Base-by-base conservation (phyloP, 2,113 vertebrate species). In the Indri indri region DNA sequence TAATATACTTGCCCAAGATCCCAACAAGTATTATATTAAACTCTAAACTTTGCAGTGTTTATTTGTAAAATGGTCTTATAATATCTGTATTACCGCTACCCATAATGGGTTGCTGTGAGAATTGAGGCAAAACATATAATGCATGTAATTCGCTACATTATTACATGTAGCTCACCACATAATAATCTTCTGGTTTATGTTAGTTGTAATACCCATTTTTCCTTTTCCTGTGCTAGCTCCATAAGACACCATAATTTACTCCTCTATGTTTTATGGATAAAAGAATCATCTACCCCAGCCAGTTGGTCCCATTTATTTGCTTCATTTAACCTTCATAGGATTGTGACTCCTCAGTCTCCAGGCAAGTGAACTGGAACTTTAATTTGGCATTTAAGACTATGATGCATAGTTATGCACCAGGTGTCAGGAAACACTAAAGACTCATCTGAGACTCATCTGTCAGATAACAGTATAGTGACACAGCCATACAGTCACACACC, bases 401-500 rank as follows among this genome's bases (percentile, higher is more conserved):
- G 57, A 54, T 45, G 30, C 13, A 30, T 73, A 45, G 84, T 88
- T 77, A 23, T 37, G 2, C 17, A 40, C 8, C 16, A 63, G 27
- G 32, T 79, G 8, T 77, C 17, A 65, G 42, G 17, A 50, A 93
- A 73, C 20, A 14, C 23, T 14, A 45, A 47, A 30, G 8, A 47
- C 10, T 74, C 25, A 73, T 45, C 13, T n/a, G 13, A 91, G 57
- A 37, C 42, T 88, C 77, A 45, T n/a, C 20, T 90, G 13, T 57
- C 42, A 61, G 40, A 32, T 32, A 45, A 22, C 11, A 45, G 8
- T 25, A 12, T 9, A 22, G 18, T 50, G 27, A 45, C 42, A 65
- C 9, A 17, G 14, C 40, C 7, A 52, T 4, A 20, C 9, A 37
- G 14, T 61, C 16, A n/a, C 30, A 50, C 9, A 47, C 0, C 8